Evolutionary conservation across 2,113 vertebrate species (phyloP).

Genomic region (Natator depressus): DNA sequence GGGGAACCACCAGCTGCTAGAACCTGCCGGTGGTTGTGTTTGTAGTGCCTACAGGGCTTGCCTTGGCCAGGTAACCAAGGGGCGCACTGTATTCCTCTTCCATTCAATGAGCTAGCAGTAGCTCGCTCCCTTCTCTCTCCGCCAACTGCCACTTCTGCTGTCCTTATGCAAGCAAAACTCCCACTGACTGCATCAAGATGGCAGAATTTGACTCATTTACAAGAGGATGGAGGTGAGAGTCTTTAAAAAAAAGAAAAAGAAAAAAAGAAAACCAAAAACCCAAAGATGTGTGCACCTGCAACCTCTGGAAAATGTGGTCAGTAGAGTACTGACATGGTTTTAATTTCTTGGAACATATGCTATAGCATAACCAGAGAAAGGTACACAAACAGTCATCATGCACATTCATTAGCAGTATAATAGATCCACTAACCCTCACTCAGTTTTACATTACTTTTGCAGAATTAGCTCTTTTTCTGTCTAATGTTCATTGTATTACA

Average conservation of each 20-base stretch:
- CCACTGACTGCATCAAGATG: not conserved
- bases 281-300: fast-evolving
- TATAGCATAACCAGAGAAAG: fast-evolving
- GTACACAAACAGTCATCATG: fast-evolving
- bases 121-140: not conserved
- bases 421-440: fast-evolving
- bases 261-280: not conserved
- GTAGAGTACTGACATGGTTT: fast-evolving
- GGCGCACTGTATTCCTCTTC: no score
- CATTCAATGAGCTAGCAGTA: not conserved
- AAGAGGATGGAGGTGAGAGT: not conserved
- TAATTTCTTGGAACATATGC: not conserved
- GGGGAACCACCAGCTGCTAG: not conserved
- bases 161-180: not conserved
- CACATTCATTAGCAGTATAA: not conserved
- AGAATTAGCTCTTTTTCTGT: fast-evolving
- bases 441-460: not conserved
- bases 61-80: not conserved
- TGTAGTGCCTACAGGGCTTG: not conserved
- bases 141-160: not conserved
- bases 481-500: not conserved
- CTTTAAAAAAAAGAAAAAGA: not conserved
- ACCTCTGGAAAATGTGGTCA: fast-evolving
- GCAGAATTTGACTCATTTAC: not conserved
- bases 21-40: no score